A percentile compares a stretch with the other conserved stretches of the same genome.
phyloP scores from a whole-genome alignment of 2,888 invertebrate species.

The Pollenia angustigena region DNA sequence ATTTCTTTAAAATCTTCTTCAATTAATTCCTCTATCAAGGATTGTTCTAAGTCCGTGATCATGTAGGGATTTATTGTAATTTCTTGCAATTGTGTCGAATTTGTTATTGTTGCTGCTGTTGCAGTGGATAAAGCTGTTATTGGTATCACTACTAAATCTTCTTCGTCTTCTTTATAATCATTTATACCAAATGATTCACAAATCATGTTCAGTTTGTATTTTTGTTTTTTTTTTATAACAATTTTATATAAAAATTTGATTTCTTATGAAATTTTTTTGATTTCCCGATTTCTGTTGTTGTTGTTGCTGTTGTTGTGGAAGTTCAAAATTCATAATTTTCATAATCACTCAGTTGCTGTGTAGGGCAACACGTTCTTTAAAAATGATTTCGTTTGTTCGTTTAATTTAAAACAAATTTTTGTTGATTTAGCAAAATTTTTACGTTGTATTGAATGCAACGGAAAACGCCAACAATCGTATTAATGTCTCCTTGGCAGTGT shows the following conservation, averaged over 20 bases:
- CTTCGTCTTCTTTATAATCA: conserved; percentile 65
- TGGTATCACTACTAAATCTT: conserved; percentile 51
- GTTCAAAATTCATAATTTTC: conserved; percentile 58
- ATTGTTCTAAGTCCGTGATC: conserved; percentile 59
- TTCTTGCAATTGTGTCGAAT: conserved; percentile 34
- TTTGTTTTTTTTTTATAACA: conserved; percentile 24
- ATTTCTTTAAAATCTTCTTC: conserved; percentile 66
- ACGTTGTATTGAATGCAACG: too few species aligned
- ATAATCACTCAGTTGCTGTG: conserved; percentile 40
- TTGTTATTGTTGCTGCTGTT: conserved; percentile 28
- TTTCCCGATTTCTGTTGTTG: neutral
- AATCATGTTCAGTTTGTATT: conserved; percentile 62
- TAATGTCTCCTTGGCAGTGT: conserved; percentile 74
- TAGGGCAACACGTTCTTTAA: conserved; percentile 42
- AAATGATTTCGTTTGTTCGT: conserved; percentile 41
- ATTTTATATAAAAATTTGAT: conserved; percentile 24
- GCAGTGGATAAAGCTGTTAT: conserved; percentile 25
- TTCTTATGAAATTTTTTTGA: conserved; percentile 25
- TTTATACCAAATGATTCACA: conserved; percentile 66
- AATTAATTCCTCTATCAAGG: conserved; percentile 64
- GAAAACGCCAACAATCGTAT: conserved; percentile 40
- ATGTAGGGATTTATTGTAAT: conserved; percentile 56
- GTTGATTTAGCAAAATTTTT: conserved; percentile 61
- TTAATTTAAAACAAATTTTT: conserved; percentile 20
- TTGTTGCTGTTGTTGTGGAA: conserved; percentile 11